Conservation (phyloP, 1,140 invertebrate genomes). For the Drosophila erecta region DNA sequence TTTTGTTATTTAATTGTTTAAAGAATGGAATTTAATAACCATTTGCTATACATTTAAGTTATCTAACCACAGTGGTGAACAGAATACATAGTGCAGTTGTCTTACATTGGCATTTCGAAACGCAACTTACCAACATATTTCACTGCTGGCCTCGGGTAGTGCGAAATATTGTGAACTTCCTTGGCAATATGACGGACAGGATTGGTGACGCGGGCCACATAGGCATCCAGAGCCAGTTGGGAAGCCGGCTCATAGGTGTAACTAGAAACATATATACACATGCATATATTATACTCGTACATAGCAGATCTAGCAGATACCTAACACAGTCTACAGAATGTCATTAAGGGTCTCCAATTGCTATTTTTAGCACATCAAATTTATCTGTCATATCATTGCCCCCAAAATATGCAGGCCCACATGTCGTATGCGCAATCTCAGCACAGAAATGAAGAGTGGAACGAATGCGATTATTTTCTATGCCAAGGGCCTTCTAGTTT, state of each 20-base stretch:
- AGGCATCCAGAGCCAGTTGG: conserved; percentile 74
- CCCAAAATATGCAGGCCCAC: background rate
- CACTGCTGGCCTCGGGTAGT: conserved; percentile 72
- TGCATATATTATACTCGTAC: no score
- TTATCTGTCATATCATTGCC: background rate
- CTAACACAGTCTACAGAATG: no score
- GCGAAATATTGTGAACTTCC: conserved; percentile 78
- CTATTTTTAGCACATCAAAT: background rate
- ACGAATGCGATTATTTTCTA: conserved; percentile 1
- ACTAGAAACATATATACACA: conserved; percentile 7
- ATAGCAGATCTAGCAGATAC: no score
- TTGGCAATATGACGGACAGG: conserved; percentile 79
- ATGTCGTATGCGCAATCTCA: conserved; percentile 21
- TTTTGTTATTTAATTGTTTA: conserved; percentile 83
- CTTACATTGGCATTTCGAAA: background rate
- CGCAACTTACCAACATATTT: conserved; percentile 82
- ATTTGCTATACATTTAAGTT: conserved; percentile 53
- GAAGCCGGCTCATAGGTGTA: conserved; percentile 74
- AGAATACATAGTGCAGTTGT: conserved; percentile 7
- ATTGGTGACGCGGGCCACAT: conserved; percentile 78
- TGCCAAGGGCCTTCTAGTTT: conserved; percentile 4
- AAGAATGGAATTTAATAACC: conserved; percentile 84
- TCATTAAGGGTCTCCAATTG: background rate
- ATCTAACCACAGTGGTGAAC: conserved; percentile 43
- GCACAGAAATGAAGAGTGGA: background rate